phyloP scores from a whole-genome alignment of 2,797 vertebrate genomes.

The Nyctibius grandis region DNA sequence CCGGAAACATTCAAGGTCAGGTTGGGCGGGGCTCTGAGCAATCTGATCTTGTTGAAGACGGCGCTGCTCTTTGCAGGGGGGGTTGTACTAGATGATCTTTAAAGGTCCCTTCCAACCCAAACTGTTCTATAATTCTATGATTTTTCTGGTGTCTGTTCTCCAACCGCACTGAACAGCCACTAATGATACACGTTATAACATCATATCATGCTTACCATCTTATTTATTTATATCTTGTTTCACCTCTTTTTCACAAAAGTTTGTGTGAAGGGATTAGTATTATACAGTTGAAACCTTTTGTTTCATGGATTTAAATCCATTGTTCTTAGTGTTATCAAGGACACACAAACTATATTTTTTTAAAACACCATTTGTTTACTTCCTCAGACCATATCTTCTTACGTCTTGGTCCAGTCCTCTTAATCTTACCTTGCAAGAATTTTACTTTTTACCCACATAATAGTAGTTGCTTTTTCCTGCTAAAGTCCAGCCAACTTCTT shows the following conservation, averaged over 20 bases:
- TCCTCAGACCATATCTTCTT: not conserved
- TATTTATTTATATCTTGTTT: not conserved
- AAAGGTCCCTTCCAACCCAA: not conserved
- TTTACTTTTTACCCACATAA: not conserved
- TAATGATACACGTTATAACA: not conserved
- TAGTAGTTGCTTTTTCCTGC: not conserved
- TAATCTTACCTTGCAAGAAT: not conserved
- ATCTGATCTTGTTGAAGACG: not conserved
- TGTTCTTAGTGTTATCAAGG: not conserved
- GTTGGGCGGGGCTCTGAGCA: fast-evolving
- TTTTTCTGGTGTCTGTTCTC: not conserved
- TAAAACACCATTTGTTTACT: not conserved
- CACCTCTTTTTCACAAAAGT: not conserved
- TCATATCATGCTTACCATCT: not conserved
- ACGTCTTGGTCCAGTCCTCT: not conserved
- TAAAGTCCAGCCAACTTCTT: not conserved
- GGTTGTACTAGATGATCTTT: not conserved
- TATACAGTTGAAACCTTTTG: not conserved
- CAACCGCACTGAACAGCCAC: not conserved
- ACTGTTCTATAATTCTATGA: not conserved
- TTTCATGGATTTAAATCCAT: not conserved
- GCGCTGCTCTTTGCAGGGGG: fast-evolving
- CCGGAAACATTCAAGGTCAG: not conserved
- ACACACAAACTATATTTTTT: not conserved
- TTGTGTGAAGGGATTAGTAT: not conserved